phyloP scores from a whole-genome alignment of 1,140 invertebrate genomes.

The Sitobion miscanthi region DNA sequence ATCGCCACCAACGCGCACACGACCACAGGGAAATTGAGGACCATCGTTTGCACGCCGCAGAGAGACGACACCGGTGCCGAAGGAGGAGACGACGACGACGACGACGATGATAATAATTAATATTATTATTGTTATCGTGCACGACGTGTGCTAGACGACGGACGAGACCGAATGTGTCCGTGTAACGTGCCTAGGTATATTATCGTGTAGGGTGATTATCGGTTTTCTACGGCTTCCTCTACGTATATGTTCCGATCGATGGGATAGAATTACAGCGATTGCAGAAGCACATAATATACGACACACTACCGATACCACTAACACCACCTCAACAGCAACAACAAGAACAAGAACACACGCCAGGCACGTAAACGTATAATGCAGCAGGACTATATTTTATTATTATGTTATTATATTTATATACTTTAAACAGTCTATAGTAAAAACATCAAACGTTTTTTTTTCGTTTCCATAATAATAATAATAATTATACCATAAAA shows the following conservation, averaged over 20 bases:
- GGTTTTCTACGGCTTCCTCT: background rate
- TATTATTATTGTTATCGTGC: background rate
- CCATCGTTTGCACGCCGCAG: background rate
- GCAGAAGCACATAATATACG: background rate
- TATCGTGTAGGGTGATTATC: background rate
- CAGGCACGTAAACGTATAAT: background rate
- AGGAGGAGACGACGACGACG: background rate
- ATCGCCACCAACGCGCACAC: background rate
- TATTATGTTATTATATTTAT: background rate
- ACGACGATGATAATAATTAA: no score
- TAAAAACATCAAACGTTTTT: constrained; percentile 33
- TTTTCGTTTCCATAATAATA: background rate
- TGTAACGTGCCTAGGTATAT: background rate
- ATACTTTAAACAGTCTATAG: constrained; percentile 35
- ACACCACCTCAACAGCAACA: background rate
- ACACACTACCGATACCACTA: background rate
- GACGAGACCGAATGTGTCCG: background rate
- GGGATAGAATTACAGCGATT: background rate
- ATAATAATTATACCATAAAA: background rate
- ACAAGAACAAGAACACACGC: background rate
- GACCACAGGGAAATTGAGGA: background rate
- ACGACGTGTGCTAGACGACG: background rate
- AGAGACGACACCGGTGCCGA: background rate
- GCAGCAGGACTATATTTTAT: constrained; percentile 1
- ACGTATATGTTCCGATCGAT: background rate